phyloP scores from a whole-genome alignment of 2,797 vertebrate species.

The Mus caroli region DNA sequence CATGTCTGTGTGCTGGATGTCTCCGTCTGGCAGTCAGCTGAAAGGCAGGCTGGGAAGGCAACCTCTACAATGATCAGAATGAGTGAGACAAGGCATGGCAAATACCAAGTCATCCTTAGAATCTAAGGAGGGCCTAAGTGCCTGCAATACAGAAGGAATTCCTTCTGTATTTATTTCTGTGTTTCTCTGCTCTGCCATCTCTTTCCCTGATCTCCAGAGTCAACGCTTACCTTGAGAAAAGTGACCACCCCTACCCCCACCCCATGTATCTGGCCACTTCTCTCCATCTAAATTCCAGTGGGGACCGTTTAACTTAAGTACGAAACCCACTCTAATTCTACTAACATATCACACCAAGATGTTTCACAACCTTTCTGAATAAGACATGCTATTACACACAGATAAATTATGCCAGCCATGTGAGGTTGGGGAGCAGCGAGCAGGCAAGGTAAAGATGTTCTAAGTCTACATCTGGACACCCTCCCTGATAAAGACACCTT shows the following conservation, averaged over 20 bases:
- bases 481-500: neutral
- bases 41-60: neutral
- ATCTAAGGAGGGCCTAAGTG: neutral
- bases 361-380: slow-evolving; percentile 63
- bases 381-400: slow-evolving; percentile 40
- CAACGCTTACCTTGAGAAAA: neutral
- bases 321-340: neutral
- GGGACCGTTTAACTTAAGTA: slow-evolving; percentile 42
- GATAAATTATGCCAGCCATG: slow-evolving; percentile 17
- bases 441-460: neutral
- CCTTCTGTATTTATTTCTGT: neutral
- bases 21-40: neutral
- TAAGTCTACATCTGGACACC: neutral
- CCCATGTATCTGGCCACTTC: neutral
- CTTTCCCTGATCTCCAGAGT: neutral
- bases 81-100: neutral
- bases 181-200: neutral
- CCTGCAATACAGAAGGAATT: neutral
- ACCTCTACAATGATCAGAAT: neutral
- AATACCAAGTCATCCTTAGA: neutral
- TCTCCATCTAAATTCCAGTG: neutral
- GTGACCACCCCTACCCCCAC: neutral
- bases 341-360: slow-evolving; percentile 32
- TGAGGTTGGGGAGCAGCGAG: neutral
- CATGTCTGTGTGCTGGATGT: neutral